Evolutionary conservation across 2,888 invertebrate genomes (phyloP).

Genomic region (Heliconius cydno): DNA sequence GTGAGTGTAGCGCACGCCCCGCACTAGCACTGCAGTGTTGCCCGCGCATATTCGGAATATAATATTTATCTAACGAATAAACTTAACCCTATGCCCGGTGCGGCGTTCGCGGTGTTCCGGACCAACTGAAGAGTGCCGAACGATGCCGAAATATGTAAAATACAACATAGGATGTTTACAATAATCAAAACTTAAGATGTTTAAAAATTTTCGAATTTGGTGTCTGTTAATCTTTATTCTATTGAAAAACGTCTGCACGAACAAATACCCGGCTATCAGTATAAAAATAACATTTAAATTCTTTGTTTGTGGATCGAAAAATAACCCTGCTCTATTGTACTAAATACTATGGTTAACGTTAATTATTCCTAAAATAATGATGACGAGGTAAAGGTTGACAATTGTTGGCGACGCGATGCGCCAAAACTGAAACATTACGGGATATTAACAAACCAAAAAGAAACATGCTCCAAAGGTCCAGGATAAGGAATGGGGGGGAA

Average conservation of each 20-base stretch:
- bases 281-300: slow-evolving; percentile 82
- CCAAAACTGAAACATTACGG: slow-evolving; percentile 60
- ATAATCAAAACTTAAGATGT: slow-evolving; percentile 73
- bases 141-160: slow-evolving; percentile 72
- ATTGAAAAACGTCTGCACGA: slow-evolving; percentile 76
- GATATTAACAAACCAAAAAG: slow-evolving; percentile 56
- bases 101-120: slow-evolving; percentile 59
- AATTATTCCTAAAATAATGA: slow-evolving; percentile 81
- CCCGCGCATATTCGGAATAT: slow-evolving; percentile 74
- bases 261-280: slow-evolving; percentile 81
- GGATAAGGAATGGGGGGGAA: slow-evolving; percentile 64
- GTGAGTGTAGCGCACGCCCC: slow-evolving; percentile 54
- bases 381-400: slow-evolving; percentile 82
- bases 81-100: slow-evolving; percentile 78
- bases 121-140: slow-evolving; percentile 75
- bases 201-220: slow-evolving; percentile 74
- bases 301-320: slow-evolving; percentile 83
- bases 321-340: slow-evolving; percentile 84
- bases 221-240: slow-evolving; percentile 66
- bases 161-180: slow-evolving; percentile 77
- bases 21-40: slow-evolving; percentile 57
- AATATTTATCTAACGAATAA: slow-evolving; percentile 79
- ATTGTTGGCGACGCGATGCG: slow-evolving; percentile 67
- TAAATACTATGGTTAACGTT: slow-evolving; percentile 82
- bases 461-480: slow-evolving; percentile 67